Base-by-base conservation (phyloP, 2,888 invertebrate species). In the Teleiodes luculella region DNA sequence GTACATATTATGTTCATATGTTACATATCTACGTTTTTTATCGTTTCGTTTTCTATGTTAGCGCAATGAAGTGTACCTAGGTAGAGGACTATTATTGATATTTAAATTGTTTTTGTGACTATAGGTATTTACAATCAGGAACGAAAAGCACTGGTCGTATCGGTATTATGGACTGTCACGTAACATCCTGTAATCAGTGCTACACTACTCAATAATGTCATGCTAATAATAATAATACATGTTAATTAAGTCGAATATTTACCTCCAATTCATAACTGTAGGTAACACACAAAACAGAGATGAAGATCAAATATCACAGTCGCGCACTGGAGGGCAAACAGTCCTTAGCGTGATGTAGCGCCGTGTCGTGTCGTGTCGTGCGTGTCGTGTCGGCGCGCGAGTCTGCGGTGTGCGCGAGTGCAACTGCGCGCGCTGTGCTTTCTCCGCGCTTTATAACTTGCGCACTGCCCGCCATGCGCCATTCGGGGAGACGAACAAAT, bases 371-470 rank as follows among this genome's bases (percentile, higher is more conserved):
- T 66, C 33, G 33, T 33, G 33, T 6, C 24, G 2, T 3, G n/a
- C n/a, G n/a, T n/a, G n/a, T 37, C 72, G 68, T 61, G 59, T 67
- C 68, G 63, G 67, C 64, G 62, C 67, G 61, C 28, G 28, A 66
- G 69, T 66, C 71, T 61, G 58, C 67, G 67, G 63, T 66, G 67
- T 70, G 63, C 67, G 31, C 47, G 14, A n/a, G 79, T 80, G 49
- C 37, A 37, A 49, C 81, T 79, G 79, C 72, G 76, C 59, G 61
- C 74, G 74, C 68, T 67, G 76, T 76, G 86, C 88, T 88, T 88
- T 89, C 88, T 83, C 88, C 76, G 57, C 73, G 71, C 83, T 86
- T 85, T 89, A 89, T 89, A 88, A 86, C 79, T 72, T 81, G 78
- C 70, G 65, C 55, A 58, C 58, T 48, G 59, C 62, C 57, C 61